phyloP scores from a whole-genome alignment of 2,797 vertebrate genomes.

The Esox masquinongy region DNA sequence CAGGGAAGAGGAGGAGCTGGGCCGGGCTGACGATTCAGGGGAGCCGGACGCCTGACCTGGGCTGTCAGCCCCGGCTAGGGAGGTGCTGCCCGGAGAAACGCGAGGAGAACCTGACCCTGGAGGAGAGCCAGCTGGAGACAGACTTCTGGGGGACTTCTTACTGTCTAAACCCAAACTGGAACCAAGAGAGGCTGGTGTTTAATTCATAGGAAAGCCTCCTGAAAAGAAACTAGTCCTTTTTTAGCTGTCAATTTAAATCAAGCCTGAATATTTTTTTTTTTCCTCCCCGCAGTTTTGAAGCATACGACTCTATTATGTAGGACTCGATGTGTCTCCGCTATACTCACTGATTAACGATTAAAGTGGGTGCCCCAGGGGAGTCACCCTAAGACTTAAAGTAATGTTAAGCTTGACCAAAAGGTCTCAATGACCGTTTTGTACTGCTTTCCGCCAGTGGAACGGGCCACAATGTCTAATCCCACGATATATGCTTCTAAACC shows the following conservation, averaged over 20 bases:
- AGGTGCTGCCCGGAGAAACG: conserved; percentile 34
- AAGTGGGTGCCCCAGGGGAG: conserved; percentile 21
- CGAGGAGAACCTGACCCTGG: conserved; percentile 44
- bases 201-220: not conserved
- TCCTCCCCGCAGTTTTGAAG: not conserved
- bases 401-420: conserved; percentile 11
- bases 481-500: not conserved
- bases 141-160: conserved; percentile 53
- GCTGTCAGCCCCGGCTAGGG: conserved; percentile 31
- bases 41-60: conserved; percentile 18
- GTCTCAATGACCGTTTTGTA: conserved; percentile 58
- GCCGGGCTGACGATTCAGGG: not conserved
- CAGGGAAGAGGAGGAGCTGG: conserved; percentile 22
- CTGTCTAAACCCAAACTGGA: conserved; percentile 50
- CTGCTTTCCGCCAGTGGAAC: conserved; percentile 15
- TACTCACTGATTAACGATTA: conserved; percentile 15
- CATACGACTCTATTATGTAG: not conserved
- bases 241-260: not conserved
- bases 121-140: conserved; percentile 49
- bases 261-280: not conserved
- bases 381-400: conserved; percentile 7
- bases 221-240: not conserved
- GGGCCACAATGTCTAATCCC: not conserved
- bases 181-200: conserved; percentile 8
- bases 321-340: not conserved